Percentiles rank a stretch among this genome's conserved stretches.
These are phyloP conservation scores for Eustalomyia histrio DNA, from an alignment of 2,888 invertebrate genomes.

Conservation along the genomic window DNA sequence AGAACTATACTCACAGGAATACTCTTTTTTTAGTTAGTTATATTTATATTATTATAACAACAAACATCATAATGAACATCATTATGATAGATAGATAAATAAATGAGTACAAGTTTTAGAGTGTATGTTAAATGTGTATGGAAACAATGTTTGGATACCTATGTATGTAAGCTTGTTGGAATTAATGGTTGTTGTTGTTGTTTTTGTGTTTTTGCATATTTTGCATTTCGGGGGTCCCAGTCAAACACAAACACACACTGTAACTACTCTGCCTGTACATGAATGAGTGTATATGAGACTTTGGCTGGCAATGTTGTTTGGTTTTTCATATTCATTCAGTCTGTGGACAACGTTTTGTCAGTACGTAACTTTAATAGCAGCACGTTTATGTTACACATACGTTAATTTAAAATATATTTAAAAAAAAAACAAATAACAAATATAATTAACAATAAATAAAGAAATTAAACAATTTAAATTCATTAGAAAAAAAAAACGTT, in stretches of 20 bases:
- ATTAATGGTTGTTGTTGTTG: conserved; percentile 1
- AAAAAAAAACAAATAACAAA: background rate
- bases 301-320: conserved; percentile 62
- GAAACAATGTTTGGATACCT: background rate
- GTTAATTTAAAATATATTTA: conserved; percentile 37
- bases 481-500: background rate
- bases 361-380: conserved; percentile 73
- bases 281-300: conserved; percentile 54
- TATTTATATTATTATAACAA: conserved; percentile 30
- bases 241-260: conserved; percentile 11
- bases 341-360: conserved; percentile 78
- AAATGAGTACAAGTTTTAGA: conserved; percentile 48
- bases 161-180: background rate
- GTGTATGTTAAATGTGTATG: conserved; percentile 37
- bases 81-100: conserved; percentile 39
- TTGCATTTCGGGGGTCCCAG: conserved; percentile 65
- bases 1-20: conserved; percentile 29
- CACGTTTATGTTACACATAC: conserved; percentile 54
- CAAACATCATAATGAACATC: conserved; percentile 60
- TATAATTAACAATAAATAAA: conserved; percentile 13
- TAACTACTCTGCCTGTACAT: conserved; percentile 2
- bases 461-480: conserved; percentile 10
- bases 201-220: conserved; percentile 58
- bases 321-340: conserved; percentile 70
- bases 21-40: conserved; percentile 28